A percentile compares a stretch with the other conserved stretches of the same genome.
Conservation (phyloP, 2,113 vertebrate species). For the Sigmodon hispidus region DNA sequence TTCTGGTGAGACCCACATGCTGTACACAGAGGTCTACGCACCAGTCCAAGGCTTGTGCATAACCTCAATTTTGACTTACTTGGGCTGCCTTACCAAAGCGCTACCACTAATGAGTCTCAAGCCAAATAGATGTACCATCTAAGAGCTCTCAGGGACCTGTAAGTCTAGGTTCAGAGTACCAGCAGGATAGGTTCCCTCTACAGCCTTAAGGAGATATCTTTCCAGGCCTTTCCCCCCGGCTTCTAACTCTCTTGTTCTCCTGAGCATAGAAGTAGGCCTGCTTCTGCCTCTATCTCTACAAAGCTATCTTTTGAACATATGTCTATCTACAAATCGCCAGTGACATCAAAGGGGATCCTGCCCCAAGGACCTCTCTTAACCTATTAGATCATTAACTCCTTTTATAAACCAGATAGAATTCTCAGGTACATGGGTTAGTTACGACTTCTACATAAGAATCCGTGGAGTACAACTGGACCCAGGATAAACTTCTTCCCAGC, state of each 20-base stretch:
- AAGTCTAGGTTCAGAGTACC: not conserved
- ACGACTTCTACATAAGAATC: not conserved
- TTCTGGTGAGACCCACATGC: not conserved
- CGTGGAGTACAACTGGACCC: not conserved
- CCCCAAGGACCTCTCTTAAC: not conserved
- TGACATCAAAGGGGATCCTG: no score
- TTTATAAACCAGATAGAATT: not conserved
- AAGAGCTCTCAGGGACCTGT: not conserved
- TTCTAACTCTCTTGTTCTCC: not conserved
- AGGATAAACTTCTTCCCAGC: not conserved
- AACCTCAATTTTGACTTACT: not conserved
- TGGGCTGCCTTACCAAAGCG: not conserved
- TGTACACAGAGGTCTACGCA: not conserved
- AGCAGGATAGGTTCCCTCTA: not conserved
- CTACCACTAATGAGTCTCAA: not conserved
- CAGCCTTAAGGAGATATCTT: not conserved
- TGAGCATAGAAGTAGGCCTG: not conserved
- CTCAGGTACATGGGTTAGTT: no score
- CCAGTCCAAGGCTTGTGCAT: not conserved
- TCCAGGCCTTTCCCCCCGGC: not conserved
- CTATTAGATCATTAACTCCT: not conserved
- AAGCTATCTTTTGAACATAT: not conserved
- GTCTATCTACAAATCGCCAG: not conserved
- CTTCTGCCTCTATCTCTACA: not conserved
- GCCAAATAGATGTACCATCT: not conserved